Evolutionary conservation across 2,888 invertebrate species (phyloP).

Genomic region (Xanthorhoe spadicearia): DNA sequence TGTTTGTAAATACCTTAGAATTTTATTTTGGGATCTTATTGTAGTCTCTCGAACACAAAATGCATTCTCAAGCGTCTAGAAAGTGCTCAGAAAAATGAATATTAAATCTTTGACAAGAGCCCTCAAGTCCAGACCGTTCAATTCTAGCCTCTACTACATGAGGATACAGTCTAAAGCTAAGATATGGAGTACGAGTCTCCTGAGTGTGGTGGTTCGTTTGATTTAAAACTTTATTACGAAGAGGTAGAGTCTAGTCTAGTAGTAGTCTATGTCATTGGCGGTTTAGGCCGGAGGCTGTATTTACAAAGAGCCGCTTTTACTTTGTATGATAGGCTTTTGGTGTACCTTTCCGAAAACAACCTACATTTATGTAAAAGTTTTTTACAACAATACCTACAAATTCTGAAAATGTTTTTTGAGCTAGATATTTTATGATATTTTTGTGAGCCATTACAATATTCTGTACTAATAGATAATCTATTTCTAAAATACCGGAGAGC

Average conservation of each 20-base stretch:
- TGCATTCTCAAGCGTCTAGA: conserved; percentile 25
- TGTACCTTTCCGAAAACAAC: conserved; percentile 16
- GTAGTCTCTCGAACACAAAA: conserved; percentile 12
- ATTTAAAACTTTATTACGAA: conserved; percentile 17
- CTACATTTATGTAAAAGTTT: neutral
- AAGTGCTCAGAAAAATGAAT: conserved; percentile 37
- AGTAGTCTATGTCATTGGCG: conserved; percentile 4
- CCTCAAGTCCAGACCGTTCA: neutral
- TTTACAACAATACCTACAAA: neutral
- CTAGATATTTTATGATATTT: neutral
- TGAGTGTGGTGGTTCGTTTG: neutral
- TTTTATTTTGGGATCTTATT: neutral
- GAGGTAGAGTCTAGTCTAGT: conserved; percentile 10
- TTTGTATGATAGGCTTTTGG: conserved; percentile 27
- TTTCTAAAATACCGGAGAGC: too few relatives aligned
- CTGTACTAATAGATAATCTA: too few relatives aligned
- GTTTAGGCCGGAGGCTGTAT: conserved; percentile 23
- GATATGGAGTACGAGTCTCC: neutral
- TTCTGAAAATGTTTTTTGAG: neutral
- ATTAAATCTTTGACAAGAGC: conserved; percentile 22
- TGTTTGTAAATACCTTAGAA: neutral
- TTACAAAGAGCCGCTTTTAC: conserved; percentile 32
- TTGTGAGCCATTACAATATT: neutral
- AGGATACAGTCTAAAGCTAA: neutral
- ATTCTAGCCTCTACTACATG: neutral